These are phyloP conservation scores for Nasonia oneida DNA, from an alignment of 2,888 invertebrate genomes.

Conservation along the genomic window DNA sequence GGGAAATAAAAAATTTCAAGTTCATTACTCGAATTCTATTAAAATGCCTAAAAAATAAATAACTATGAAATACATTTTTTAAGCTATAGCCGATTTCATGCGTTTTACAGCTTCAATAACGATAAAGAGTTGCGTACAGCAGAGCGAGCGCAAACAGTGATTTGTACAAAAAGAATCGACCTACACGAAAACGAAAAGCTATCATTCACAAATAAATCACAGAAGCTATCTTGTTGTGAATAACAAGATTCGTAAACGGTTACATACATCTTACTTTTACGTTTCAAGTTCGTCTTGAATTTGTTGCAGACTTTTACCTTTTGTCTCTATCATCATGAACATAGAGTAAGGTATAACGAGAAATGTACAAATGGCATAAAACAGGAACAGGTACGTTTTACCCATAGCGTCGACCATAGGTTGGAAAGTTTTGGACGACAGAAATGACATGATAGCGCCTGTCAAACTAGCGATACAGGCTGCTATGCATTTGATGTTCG, in stretches of 20 bases:
- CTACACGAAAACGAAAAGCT: too few species aligned
- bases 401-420: slow-evolving; percentile 66
- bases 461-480: slow-evolving; percentile 67
- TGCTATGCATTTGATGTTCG: slow-evolving; percentile 69
- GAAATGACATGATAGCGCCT: slow-evolving; percentile 68
- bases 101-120: background rate
- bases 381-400: slow-evolving; percentile 69
- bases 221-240: too few species aligned
- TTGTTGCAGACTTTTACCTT: slow-evolving; percentile 70
- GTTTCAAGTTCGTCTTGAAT: slow-evolving; percentile 53
- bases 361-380: slow-evolving; percentile 65
- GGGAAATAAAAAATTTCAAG: too few species aligned
- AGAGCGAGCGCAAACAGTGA: too few species aligned
- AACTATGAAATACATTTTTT: background rate
- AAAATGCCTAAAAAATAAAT: background rate
- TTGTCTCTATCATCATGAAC: slow-evolving; percentile 70
- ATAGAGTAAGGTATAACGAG: slow-evolving; percentile 52
- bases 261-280: too few species aligned
- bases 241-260: too few species aligned
- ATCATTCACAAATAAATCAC: too few species aligned
- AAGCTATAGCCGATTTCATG: background rate
- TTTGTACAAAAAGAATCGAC: too few species aligned
- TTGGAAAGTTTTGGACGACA: slow-evolving; percentile 69
- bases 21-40: background rate
- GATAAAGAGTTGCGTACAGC: background rate